A percentile compares a stretch with the other conserved stretches of the same genome.
These are phyloP conservation scores for Halcyon smyrnensis DNA, from an alignment of 2,797 vertebrate species.

Conservation along the genomic window DNA sequence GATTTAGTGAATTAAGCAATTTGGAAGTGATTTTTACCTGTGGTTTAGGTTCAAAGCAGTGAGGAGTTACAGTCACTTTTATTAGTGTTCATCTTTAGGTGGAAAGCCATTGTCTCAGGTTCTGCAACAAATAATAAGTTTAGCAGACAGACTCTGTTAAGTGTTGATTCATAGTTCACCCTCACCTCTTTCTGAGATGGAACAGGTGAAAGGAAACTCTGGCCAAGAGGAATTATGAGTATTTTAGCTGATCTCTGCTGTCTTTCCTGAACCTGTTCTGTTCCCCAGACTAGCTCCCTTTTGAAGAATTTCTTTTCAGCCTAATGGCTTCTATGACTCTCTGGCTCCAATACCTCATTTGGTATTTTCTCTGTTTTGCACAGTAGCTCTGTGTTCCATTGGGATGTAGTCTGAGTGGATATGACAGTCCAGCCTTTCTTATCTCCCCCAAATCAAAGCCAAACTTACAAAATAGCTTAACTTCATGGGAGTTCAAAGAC, in stretches of 20 bases:
- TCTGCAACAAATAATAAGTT: conserved; percentile 35
- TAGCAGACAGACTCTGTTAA: neutral
- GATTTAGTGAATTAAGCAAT: neutral
- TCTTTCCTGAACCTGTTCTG: neutral
- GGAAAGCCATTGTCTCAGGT: neutral
- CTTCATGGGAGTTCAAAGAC: neutral
- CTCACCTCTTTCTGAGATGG: neutral
- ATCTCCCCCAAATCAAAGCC: conserved; percentile 14
- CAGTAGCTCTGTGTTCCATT: neutral
- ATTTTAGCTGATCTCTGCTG: conserved; percentile 19
- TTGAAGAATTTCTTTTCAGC: conserved; percentile 34
- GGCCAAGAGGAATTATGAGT: neutral
- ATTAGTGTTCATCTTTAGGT: neutral
- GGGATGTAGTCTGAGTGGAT: neutral
- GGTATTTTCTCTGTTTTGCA: neutral
- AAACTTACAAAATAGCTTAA: neutral
- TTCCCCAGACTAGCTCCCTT: conserved; percentile 3
- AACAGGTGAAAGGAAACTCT: conserved; percentile 32
- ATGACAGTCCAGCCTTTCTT: neutral
- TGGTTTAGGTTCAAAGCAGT: neutral
- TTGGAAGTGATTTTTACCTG: neutral
- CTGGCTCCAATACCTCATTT: neutral
- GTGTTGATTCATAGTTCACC: conserved; percentile 41
- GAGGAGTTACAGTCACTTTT: neutral
- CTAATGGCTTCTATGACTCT: neutral